These are phyloP conservation scores for Columbina picui DNA, from an alignment of 2,113 vertebrate genomes.

Conservation along the genomic window DNA sequence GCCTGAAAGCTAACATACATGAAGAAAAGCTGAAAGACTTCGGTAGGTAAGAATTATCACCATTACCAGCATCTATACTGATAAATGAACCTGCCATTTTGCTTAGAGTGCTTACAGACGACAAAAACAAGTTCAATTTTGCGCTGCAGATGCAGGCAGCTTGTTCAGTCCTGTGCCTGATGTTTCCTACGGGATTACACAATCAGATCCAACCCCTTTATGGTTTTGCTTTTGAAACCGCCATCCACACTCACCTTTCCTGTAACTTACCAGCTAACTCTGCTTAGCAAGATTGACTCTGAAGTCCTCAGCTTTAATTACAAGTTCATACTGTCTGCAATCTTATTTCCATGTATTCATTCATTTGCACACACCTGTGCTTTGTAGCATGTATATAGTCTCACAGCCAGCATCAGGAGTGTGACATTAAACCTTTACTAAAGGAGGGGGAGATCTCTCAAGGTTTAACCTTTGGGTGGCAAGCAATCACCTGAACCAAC, in stretches of 20 bases:
- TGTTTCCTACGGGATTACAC: background rate
- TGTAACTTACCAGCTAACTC: background rate
- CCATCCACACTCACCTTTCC: background rate
- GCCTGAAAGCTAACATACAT: background rate
- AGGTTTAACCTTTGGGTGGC: background rate
- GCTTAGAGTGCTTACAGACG: background rate
- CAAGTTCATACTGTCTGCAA: background rate
- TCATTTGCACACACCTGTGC: background rate
- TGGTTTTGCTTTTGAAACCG: background rate
- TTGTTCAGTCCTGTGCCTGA: background rate
- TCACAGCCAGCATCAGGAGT: background rate
- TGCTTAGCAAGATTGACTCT: background rate
- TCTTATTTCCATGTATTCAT: background rate
- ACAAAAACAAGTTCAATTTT: background rate
- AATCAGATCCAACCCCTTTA: background rate
- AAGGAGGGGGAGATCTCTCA: background rate
- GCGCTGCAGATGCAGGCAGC: background rate
- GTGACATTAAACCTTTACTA: background rate
- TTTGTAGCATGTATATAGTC: background rate
- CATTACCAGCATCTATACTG: background rate
- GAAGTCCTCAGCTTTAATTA: background rate
- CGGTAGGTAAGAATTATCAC: too few relatives aligned
- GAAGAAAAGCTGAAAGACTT: too few relatives aligned
- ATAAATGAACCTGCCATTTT: fast-evolving
- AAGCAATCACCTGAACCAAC: background rate